Evolutionary conservation across 30 jellyfish, hydroid and myxozoan species (phyloP), one percentile per base, ranked within the genome.

Genomic region (Nemopilema nomurai): DNA sequence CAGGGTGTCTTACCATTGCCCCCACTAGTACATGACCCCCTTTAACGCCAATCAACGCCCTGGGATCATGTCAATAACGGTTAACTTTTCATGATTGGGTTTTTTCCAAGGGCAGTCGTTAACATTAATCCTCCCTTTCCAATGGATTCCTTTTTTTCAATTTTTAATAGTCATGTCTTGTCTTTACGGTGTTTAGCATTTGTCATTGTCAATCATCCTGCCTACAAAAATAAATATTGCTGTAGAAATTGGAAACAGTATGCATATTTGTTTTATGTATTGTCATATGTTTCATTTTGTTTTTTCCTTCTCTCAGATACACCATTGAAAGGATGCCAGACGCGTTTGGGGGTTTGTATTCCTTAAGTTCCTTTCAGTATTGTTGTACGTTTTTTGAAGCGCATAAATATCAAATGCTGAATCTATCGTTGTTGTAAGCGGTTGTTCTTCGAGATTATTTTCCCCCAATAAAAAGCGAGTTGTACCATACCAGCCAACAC

Each of bases 241-340:
- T n/a, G n/a, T n/a, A n/a, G n/a, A n/a, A n/a, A n/a, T n/a, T n/a
- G n/a, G n/a, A n/a, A n/a, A n/a, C n/a, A n/a, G n/a, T n/a, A n/a
- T n/a, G n/a, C n/a, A n/a, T n/a, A 63, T 41, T 23, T 67, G 77
- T 18, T 1, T 13, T 23, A 17, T 41, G 13, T 20, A 3, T 49
- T 31, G 8, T 29, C 69, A 6, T 27, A 13, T 23, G 31, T 19
- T 22, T 67, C 19, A 67, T 21, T 27, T 21, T 25, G 50, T 9
- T 41, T 25, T 19, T n/a, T n/a, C n/a, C 52, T 62, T 68, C 27
- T 68, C 77, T 8, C 66, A 92, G 98, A 50, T 92, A 74, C 74
- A 92, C 95, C 24, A 92, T 92, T 41, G 98, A 92, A 69, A 41
- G 98, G 29, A 92, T 92, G 98, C 98, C 98, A 9, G 98, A 92